Evolutionary conservation across 2,113 vertebrate species (phyloP).

Genomic region (Todiramphus saurophagus): DNA sequence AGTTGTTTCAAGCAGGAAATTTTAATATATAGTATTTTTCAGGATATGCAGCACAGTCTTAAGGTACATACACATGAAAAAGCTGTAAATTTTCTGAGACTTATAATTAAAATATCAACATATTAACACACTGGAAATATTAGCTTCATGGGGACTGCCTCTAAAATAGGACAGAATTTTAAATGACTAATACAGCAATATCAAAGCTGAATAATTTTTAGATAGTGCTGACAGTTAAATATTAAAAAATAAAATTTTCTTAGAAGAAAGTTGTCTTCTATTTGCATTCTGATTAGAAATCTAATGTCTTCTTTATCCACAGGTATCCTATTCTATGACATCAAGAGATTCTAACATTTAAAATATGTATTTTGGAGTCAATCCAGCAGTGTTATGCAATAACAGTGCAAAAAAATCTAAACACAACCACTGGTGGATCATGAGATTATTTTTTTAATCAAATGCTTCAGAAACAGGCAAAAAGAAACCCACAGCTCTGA

Average conservation of each 20-base stretch:
- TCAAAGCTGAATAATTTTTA: slow-evolving; percentile 31
- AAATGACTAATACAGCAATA: slow-evolving; percentile 7
- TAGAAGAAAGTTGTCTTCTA: background rate
- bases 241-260: slow-evolving; percentile 4
- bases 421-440: background rate
- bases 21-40: background rate
- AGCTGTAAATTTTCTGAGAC: background rate
- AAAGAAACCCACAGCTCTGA: background rate
- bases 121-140: background rate
- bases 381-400: background rate
- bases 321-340: background rate
- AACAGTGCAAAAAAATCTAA: background rate
- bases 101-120: slow-evolving; percentile 28
- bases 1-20: background rate
- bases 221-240: background rate
- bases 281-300: slow-evolving; percentile 40
- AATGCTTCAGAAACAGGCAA: background rate
- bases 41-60: background rate
- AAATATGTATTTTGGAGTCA: background rate
- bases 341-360: background rate
- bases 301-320: slow-evolving; percentile 23
- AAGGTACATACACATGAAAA: background rate
- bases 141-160: background rate
- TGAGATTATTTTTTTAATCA: background rate
- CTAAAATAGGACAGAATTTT: slow-evolving; percentile 16